Base-by-base conservation (phyloP, 2,888 invertebrate genomes). In the Hypomecis punctinalis region DNA sequence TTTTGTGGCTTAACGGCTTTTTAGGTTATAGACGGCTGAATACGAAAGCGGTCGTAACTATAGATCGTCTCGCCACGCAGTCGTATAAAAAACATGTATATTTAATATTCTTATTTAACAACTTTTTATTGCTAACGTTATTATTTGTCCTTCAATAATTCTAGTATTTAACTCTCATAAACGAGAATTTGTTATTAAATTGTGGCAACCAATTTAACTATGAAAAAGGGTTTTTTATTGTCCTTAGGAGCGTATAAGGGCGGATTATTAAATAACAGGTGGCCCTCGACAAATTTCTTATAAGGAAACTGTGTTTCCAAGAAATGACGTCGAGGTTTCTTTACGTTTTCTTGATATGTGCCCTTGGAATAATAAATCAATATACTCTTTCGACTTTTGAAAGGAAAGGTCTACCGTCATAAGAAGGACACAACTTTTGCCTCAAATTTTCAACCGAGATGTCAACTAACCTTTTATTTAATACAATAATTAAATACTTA, bases 321-420 rank as follows among this genome's bases (percentile, higher is more conserved):
- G 61, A 68, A 72, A 63, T 56, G 49, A 56, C 51, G 48, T 63
- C 48, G 64, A 61, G 42, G 49, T 61, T 68, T 68, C 57, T 63
- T 61, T 57, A 66, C 47, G 52, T 68, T 66, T 62, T 66, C 40
- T 67, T 63, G 56, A 59, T 61, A 63, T 37, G n/a, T 61, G 63
- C 54, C 64, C 70, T 68, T 68, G 65, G 61, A 59, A 59, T 70
- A 72, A 66, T 61, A 70, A 66, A 70, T 70, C 67, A 64, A 68
- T 68, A 67, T 35, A 52, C 53, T 36, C 43, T 63, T 63, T 47
- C 37, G 13, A 40, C 42, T 61, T 66, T 66, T 13, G 52, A 66
- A 51, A 42, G 37, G 45, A 11, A 46, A 52, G 35, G 35, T 46
- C 5, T 13, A 45, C 8, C 43, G 5, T 46, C 10, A 46, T 46